Percentiles rank a stretch among this genome's conserved stretches.
These are phyloP conservation scores for Adineta ricciae DNA, from an alignment of 2,888 invertebrate genomes.

Conservation along the genomic window DNA sequence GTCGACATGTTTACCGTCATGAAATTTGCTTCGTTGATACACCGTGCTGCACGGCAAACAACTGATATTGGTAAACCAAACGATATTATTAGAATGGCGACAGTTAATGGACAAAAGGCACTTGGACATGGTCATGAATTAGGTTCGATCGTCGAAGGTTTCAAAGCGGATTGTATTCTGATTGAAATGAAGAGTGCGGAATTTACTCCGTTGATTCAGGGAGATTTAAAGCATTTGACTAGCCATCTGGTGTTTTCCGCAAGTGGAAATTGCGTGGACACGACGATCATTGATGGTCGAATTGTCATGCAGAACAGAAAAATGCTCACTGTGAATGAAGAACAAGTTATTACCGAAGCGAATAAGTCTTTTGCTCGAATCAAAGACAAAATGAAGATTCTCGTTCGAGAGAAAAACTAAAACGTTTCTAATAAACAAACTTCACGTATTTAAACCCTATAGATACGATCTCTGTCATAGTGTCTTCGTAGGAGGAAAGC, in stretches of 20 bases:
- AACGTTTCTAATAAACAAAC: no score
- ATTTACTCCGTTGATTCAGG: not conserved
- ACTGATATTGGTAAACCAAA: not conserved
- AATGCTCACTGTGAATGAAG: not conserved
- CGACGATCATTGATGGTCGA: not conserved
- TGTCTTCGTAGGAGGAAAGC: no score
- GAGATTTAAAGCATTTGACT: not conserved
- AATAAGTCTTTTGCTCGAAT: not conserved
- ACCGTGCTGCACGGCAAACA: not conserved
- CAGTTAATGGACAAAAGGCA: not conserved
- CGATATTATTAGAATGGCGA: not conserved
- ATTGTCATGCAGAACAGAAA: not conserved
- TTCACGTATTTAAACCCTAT: no score
- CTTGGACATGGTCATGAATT: not conserved
- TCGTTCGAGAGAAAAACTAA: not conserved
- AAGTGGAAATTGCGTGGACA: not conserved
- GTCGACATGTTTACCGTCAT: not conserved
- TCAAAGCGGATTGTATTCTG: not conserved
- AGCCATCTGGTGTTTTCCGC: not conserved
- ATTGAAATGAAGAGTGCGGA: not conserved
- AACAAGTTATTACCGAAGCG: not conserved
- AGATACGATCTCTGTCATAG: no score
- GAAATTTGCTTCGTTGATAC: not conserved
- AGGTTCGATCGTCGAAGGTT: not conserved
- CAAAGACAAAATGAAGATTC: not conserved